Evolutionary conservation across 1,140 invertebrate genomes (phyloP).

Genomic region (Acyrthosiphon pisum): DNA sequence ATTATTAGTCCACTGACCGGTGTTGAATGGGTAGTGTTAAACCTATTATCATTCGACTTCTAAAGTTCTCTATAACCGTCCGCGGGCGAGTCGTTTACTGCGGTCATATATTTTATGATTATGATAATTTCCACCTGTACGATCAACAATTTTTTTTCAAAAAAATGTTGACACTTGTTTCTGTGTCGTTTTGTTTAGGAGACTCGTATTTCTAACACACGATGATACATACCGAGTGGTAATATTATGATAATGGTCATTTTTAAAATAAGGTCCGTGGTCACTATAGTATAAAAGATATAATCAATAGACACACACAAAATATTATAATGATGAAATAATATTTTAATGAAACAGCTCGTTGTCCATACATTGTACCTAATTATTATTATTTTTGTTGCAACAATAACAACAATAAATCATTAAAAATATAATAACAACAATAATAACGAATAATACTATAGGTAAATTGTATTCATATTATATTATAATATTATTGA

Average conservation of each 20-base stretch:
- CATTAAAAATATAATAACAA: no score
- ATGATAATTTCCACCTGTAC: background rate
- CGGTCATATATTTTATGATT: background rate
- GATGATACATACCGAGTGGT: background rate
- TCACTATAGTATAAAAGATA: background rate
- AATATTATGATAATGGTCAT: background rate
- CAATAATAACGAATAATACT: background rate
- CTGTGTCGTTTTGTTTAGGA: background rate
- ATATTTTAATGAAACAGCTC: background rate
- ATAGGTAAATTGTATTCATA: background rate
- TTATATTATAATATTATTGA: background rate
- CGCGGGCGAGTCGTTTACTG: background rate
- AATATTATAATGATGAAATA: background rate
- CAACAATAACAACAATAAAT: background rate
- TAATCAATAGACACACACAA: background rate
- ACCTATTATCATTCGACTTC: background rate
- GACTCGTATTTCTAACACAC: no score
- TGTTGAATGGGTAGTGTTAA: background rate
- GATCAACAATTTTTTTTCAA: background rate
- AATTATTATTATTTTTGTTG: background rate
- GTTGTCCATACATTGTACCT: background rate
- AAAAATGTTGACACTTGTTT: background rate
- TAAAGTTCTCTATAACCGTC: background rate
- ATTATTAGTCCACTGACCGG: background rate
- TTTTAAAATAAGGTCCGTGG: background rate